Evolutionary conservation across 2,888 invertebrate species (phyloP), one percentile per base, ranked within the genome.

Genomic region (Ennomos fuscantarius): DNA sequence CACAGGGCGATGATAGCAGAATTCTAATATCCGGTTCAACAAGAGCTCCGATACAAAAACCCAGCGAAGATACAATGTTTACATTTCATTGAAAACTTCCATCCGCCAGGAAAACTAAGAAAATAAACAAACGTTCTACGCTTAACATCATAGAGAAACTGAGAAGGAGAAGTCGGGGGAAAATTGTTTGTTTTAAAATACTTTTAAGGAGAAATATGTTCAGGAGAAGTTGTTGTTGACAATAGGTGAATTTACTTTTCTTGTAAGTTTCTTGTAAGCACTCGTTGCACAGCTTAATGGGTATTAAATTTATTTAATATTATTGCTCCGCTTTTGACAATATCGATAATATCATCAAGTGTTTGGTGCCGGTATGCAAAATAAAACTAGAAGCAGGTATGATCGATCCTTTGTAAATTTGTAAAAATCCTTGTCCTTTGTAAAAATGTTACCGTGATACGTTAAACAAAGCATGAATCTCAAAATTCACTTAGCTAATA

Each of bases 1-100:
- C 49, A 49, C 71, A 73, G 66, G 48, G 61, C 11, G 11, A 60
- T 56, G 63, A 70, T 70, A 69, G 65, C 66, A 69, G 71, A 74
- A 72, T 74, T 74, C 70, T 74, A 79, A 80, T 78, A 77, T 76
- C 77, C 76, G 76, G 74, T 70, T 74, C 67, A 70, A 72, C 73
- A 71, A 63, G 65, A 70, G 61, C 63, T 65, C 64, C 66, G 66
- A 62, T 60, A 65, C 66, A 64, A 70, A n/a, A 70, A 67, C 66
- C 68, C 65, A 50, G 52, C 60, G 43, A 60, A 53, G 60, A 65
- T 58, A 57, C 50, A 54, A 64, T 64, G 55, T 68, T 60, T 68
- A 56, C 59, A 53, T 58, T 64, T 63, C 55, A 54, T 59, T 43
- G 56, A 35, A 44, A 64, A 53, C 36, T 39, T 48, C 24, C 24